Base-by-base conservation (phyloP, 2,888 invertebrate species). In the Chrysina gloriosa region DNA sequence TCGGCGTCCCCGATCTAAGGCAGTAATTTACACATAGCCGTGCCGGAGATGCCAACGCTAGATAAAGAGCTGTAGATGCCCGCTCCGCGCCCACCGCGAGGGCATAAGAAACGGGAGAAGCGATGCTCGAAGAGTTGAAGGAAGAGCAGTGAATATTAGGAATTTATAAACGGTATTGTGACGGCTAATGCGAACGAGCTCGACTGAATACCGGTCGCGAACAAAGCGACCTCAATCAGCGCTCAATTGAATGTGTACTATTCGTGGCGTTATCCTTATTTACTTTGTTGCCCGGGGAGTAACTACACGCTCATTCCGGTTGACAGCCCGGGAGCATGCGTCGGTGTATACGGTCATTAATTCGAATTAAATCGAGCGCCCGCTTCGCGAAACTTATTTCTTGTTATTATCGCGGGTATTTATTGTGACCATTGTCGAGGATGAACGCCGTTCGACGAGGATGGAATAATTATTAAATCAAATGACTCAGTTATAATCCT, bases 391-490 rank as follows among this genome's bases (percentile, higher is more conserved):
- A 66, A 52, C 54, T 39, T 27, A 1, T 11, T 36, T 36, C 14
- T 3, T n/a, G 36, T 11, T 36, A n/a, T 36, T 36, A 6, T 36
- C 36, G 11, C 6, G 4, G n/a, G 29, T 29, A 29, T 29, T 34
- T 36, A 36, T 36, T 36, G 36, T 36, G 36, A 23, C 25, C 34
- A 19, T 56, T 64, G 34, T 45, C 23, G 50, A 21, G 34, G 64
- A 21, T 31, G 34, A 34, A 48, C 29, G 27, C 45, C 34, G 66
- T 3, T 45, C 27, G 66, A 58, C 47, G 58, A 66, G 58, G n/a
- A n/a, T n/a, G n/a, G n/a, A 66, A 66, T 66, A 58, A 66, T 66
- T 66, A 66, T 66, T 66, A 66, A 66, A 58, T 58, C 34, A 66
- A 66, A 58, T 66, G 66, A 66, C 66, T 66, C 56, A 58, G 66